Base-by-base conservation (phyloP, 2,888 invertebrate species). In the Tetramorium bicarinatum region DNA sequence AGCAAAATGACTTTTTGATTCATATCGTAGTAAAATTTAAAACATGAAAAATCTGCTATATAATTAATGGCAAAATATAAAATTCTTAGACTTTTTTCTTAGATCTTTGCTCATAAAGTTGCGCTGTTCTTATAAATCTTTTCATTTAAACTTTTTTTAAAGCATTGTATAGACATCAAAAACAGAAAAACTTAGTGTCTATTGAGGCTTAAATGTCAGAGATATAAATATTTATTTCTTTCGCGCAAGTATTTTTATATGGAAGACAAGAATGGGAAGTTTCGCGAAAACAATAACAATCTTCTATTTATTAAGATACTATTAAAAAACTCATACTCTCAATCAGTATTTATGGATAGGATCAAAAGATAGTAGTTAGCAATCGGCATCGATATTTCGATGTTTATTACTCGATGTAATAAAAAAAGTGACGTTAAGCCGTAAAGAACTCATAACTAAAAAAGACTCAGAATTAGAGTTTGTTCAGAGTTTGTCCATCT, bases 341-440 rank as follows among this genome's bases (percentile, higher is more conserved):
- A 44, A 18, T 54, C 44, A 79, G 47, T 80, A 80, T 80, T 80
- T 80, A 80, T 71, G 2, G 21, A 79, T 79, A 80, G 54, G n/a
- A 77, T 56, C 34, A 34, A 62, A 47, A 25, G 8, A 61, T 75
- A 61, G 47, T 49, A 49, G 1, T 29, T 47, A 75, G 9, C 15
- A 34, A 64, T 67, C 18, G 54, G 25, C 76, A 76, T 76, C 38
- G 21, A 21, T 41, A 64, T 1, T 9, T 25, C 49, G 62, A 64
- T 64, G 52, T 38, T 52, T 52, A 52, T 64, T 49, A 49, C 38
- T 79, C 59, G 34, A 71, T 80, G 13, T 79, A 59, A 80, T 61
- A 47, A 64, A 59, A 47, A 34, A 54, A n/a, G 4, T 9, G 59
- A 44, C 25, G 59, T 80, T 67, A 25, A 79, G 59, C 21, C 21